These are phyloP conservation scores for Hermodice carunculata DNA, from an alignment of 2,888 invertebrate species.

Conservation along the genomic window DNA sequence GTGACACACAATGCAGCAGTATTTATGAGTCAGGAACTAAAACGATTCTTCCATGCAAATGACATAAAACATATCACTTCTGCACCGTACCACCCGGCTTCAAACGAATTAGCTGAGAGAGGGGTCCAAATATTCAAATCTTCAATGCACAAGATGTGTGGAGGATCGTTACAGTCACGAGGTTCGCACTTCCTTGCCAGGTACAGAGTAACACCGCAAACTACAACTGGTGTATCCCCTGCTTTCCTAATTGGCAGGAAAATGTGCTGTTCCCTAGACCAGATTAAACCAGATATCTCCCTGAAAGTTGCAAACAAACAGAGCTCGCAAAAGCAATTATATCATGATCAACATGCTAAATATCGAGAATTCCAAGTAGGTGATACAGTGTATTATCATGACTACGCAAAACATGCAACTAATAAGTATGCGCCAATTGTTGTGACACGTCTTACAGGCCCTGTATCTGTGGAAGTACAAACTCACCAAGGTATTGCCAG, in stretches of 20 bases:
- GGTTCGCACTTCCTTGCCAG: background rate
- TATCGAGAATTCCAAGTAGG: too few species aligned
- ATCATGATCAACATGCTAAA: too few species aligned
- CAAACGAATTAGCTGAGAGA: constrained; percentile 2
- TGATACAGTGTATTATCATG: too few species aligned
- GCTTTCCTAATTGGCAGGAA: background rate
- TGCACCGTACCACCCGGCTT: constrained; percentile 1
- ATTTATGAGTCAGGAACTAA: constrained; percentile 42
- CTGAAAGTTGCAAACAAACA: too few species aligned
- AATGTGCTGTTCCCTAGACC: background rate
- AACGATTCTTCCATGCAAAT: constrained; percentile 29
- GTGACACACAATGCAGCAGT: constrained; percentile 47
- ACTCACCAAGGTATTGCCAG: too few species aligned
- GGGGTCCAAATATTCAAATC: background rate
- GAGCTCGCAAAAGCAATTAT: too few species aligned
- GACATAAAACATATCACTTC: constrained; percentile 32
- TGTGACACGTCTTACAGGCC: too few species aligned
- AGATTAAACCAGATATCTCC: background rate
- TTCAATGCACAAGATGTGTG: background rate
- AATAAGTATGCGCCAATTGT: too few species aligned
- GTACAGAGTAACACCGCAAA: background rate
- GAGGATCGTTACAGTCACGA: background rate
- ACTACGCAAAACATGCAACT: too few species aligned
- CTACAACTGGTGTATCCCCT: background rate
- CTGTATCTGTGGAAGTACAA: too few species aligned